Base-by-base conservation (phyloP, 2,888 invertebrate genomes). In the Trissolcus japonicus region DNA sequence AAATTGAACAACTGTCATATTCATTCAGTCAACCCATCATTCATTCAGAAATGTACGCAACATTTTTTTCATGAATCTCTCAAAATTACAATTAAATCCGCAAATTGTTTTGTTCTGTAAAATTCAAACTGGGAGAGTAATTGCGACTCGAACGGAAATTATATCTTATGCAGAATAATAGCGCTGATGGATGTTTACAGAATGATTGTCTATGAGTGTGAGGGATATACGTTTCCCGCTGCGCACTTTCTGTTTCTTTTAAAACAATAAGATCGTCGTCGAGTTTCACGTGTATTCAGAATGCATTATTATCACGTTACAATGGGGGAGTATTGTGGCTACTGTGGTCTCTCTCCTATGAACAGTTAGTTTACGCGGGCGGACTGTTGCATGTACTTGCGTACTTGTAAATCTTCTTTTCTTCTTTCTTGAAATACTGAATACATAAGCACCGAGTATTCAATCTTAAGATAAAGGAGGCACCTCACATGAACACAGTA, bases 281-380 rank as follows among this genome's bases (percentile, higher is more conserved):
- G 81, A 82, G 82, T 82, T 84, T 84, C 85, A 83, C 82, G 82
- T 35, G 2, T 83, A 82, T 86, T 83, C 82, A 82, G 84, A 84
- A 84, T 85, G 83, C 84, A 85, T 86, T 85, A 85, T 86, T 84
- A 86, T 86, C 86, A 80, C 79, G 81, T 87, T 86, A 86, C 86
- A 82, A 87, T 86, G 79, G 80, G 85, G 85, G 86, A 84, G 82
- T 76, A 86, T 86, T 86, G 84, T 84, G 81, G 80, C 79, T 81
- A 78, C 81, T 75, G 63, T 55, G 63, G 63, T 65, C 73, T 66
- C 63, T 50, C 73, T 66, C 63, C 48, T 68, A 41, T 60, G 74
- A 78, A 78, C 77, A 61, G 68, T 78, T 74, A 76, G 74, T 76
- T 76, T 72, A 62, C 65, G 66, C 65, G 57, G 67, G 48, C 57